phyloP scores from a whole-genome alignment of 2,888 invertebrate species.

The Tenodera sinensis region DNA sequence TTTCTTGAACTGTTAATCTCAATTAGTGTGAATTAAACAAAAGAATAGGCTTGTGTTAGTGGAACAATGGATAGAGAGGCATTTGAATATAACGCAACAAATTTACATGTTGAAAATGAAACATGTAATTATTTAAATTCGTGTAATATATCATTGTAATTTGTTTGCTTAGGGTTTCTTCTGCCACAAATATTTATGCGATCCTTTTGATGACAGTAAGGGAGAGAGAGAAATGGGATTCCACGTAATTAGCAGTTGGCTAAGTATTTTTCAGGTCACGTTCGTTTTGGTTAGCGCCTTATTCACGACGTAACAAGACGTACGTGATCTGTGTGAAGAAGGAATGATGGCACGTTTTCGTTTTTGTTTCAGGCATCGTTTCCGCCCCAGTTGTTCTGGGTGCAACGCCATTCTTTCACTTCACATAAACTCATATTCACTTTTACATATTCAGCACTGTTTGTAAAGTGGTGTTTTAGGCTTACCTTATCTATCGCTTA shows the following conservation, averaged over 20 bases:
- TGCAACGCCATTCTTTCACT: neutral
- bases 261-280: neutral
- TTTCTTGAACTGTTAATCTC: too few relatives aligned
- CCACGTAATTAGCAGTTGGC: neutral
- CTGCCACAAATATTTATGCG: neutral
- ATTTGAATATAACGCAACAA: too few relatives aligned
- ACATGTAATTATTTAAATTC: neutral
- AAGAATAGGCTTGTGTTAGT: too few relatives aligned
- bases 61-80: too few relatives aligned
- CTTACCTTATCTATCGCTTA: too few relatives aligned
- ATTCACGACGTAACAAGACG: neutral
- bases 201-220: neutral
- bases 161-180: neutral
- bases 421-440: too few relatives aligned
- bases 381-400: neutral
- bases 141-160: neutral
- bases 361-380: neutral
- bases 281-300: neutral
- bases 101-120: neutral
- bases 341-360: neutral
- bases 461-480: too few relatives aligned
- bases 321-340: neutral
- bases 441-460: too few relatives aligned
- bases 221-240: neutral
- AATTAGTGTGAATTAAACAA: too few relatives aligned